phyloP scores from a whole-genome alignment of 2,888 invertebrate genomes.

The Acronicta psi region DNA sequence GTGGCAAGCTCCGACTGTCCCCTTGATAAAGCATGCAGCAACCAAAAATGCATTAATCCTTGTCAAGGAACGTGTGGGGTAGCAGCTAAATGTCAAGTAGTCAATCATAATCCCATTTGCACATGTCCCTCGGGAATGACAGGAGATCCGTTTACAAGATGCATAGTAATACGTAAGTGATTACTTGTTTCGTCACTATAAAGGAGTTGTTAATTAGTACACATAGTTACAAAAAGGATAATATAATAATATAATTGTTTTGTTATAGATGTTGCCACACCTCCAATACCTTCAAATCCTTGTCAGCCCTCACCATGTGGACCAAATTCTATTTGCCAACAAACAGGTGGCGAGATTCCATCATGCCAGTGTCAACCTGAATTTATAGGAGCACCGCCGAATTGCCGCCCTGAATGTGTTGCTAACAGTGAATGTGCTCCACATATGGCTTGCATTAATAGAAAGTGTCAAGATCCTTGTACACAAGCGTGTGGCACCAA shows the following conservation, averaged over 20 bases:
- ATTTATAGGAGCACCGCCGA: conserved; percentile 92
- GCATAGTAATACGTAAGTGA: conserved; percentile 86
- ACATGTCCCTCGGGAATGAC: conserved; percentile 90
- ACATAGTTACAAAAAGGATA: not conserved
- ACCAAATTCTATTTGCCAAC: conserved; percentile 91
- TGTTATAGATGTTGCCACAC: conserved; percentile 70
- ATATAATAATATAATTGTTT: conserved; percentile 10
- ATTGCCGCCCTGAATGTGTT: conserved; percentile 93
- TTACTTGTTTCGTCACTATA: not conserved
- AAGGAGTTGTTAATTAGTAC: too few species aligned
- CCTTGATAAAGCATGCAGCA: conserved; percentile 91
- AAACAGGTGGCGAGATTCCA: conserved; percentile 87
- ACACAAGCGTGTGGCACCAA: conserved; percentile 92
- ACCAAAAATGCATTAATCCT: conserved; percentile 92
- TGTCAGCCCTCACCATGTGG: conserved; percentile 94
- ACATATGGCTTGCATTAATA: conserved; percentile 92
- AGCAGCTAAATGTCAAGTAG: conserved; percentile 92
- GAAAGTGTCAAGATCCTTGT: conserved; percentile 94
- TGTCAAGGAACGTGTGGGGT: conserved; percentile 94
- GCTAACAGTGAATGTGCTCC: conserved; percentile 92
- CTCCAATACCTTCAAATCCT: conserved; percentile 84
- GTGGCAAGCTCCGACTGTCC: conserved; percentile 92
- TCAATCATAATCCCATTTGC: conserved; percentile 93
- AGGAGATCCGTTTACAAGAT: conserved; percentile 92
- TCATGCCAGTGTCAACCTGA: conserved; percentile 92